A percentile compares a stretch with the other conserved stretches of the same genome.
Conservation (phyloP, 2,888 invertebrate genomes). For the Sarcophaga rosellei region DNA sequence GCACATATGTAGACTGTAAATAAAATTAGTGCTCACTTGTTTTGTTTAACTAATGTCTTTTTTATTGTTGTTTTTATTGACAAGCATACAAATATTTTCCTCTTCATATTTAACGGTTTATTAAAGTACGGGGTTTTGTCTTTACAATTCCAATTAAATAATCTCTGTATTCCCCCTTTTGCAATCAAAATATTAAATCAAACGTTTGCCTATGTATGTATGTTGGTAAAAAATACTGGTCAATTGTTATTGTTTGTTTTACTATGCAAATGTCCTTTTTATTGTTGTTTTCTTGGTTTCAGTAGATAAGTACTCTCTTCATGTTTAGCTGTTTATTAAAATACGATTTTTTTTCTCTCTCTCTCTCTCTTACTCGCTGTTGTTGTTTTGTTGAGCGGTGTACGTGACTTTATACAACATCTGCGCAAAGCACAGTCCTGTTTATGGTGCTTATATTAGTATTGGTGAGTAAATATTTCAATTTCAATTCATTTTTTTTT, state of each 20-base stretch:
- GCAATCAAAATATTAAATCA: no score
- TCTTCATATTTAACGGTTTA: neutral
- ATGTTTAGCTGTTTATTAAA: neutral
- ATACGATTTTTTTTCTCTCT: neutral
- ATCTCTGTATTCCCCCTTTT: no score
- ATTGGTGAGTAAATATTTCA: neutral
- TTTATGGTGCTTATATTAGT: neutral
- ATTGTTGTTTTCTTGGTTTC: neutral
- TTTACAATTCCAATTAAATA: no score
- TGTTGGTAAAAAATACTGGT: neutral
- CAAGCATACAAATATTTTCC: neutral
- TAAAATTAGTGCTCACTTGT: no score
- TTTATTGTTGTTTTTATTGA: no score
- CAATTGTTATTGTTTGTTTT: constrained; percentile 8
- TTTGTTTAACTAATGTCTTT: no score
- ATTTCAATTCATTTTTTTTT: no score
- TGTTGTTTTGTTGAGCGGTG: neutral
- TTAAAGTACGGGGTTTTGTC: no score
- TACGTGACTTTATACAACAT: constrained; percentile 65
- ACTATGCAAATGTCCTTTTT: constrained; percentile 28
- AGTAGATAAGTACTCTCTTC: no score
- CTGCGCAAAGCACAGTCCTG: constrained; percentile 53
- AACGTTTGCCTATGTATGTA: neutral
- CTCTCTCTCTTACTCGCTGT: no score
- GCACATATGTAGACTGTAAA: no score